Evolutionary conservation across 1,140 invertebrate genomes (phyloP).

Genomic region (Armadillidium nasatum): DNA sequence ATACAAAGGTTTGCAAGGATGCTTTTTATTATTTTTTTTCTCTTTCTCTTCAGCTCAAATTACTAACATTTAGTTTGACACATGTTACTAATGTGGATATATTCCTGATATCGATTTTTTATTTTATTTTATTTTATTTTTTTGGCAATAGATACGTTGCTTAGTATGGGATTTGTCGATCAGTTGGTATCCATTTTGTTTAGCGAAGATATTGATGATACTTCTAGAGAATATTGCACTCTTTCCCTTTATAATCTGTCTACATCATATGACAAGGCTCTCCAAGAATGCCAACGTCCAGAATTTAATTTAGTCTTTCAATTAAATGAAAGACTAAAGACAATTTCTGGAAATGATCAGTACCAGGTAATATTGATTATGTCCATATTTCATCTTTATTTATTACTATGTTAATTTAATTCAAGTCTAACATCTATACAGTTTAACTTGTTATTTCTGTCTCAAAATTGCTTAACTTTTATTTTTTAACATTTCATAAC

Average conservation of each 20-base stretch:
- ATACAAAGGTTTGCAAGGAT: constrained; percentile 54
- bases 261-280: constrained; percentile 52
- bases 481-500: too few species aligned
- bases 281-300: constrained; percentile 53
- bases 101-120: constrained; percentile 16
- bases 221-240: constrained; percentile 57
- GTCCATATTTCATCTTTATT: too few species aligned
- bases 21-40: constrained; percentile 3
- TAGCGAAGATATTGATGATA: constrained; percentile 48
- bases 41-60: not conserved
- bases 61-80: not conserved
- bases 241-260: constrained; percentile 53
- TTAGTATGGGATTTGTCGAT: constrained; percentile 59
- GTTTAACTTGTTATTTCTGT: too few species aligned
- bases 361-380: constrained; percentile 49
- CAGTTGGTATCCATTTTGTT: constrained; percentile 55
- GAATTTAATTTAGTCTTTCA: constrained; percentile 52
- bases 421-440: too few species aligned
- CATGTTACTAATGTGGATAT: not conserved
- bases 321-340: constrained; percentile 50
- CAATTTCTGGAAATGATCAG: constrained; percentile 48
- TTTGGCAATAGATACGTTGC: constrained; percentile 53
- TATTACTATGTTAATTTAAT: too few species aligned
- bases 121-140: constrained; percentile 30
- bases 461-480: too few species aligned